Percentiles rank a stretch among this genome's conserved stretches.
phyloP scores from a whole-genome alignment of 2,888 invertebrate genomes.

The Anthrax anthrax region DNA sequence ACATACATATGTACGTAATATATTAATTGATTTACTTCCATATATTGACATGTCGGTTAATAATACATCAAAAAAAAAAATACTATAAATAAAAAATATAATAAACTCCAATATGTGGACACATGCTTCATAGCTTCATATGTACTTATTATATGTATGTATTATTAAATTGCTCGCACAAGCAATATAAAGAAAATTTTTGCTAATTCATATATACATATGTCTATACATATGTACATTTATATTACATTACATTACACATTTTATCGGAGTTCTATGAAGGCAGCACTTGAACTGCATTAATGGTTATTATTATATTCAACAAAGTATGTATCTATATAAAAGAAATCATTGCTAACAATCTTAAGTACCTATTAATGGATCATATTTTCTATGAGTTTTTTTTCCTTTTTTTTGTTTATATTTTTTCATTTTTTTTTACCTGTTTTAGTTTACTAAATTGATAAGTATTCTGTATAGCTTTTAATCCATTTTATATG shows the following conservation, averaged over 20 bases:
- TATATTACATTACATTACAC: no score
- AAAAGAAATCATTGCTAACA: not conserved
- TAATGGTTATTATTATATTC: no score
- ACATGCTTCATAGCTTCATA: not conserved
- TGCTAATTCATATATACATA: not conserved
- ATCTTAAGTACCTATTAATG: not conserved
- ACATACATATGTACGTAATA: no score
- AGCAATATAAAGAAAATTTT: not conserved
- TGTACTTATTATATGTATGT: not conserved
- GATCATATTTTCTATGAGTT: not conserved
- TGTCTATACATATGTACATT: no score
- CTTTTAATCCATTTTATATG: not conserved
- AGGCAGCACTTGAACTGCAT: no score
- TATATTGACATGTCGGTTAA: no score
- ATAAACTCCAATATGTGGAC: no score
- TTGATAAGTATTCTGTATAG: not conserved
- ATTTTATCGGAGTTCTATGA: no score
- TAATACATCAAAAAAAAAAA: no score
- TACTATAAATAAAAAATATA: no score
- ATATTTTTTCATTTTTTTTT: not conserved
- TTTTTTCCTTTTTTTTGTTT: not conserved
- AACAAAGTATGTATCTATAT: not conserved
- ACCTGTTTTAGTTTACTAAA: not conserved
- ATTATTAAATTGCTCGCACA: not conserved
- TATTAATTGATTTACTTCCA: no score